These are phyloP conservation scores for Pseudomyrmex gracilis DNA, from an alignment of 1,140 invertebrate genomes.

Conservation along the genomic window DNA sequence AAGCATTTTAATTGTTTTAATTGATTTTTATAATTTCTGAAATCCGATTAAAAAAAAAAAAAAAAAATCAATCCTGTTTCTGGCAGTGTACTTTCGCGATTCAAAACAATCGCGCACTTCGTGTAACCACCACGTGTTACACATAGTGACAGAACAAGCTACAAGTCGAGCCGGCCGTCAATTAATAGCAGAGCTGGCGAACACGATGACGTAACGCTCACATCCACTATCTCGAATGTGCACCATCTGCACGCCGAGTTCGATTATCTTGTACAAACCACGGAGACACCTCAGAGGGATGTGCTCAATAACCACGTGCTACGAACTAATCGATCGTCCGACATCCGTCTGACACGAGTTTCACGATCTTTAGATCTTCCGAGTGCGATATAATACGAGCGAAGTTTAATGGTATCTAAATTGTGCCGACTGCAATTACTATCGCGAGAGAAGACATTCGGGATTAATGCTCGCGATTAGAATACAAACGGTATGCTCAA, in stretches of 20 bases:
- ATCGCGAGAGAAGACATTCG: neutral
- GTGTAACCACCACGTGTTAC: neutral
- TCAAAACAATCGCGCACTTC: slow-evolving; percentile 1
- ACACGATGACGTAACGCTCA: slow-evolving; percentile 41
- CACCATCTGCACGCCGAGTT: slow-evolving; percentile 29
- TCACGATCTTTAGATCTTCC: neutral
- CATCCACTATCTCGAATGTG: slow-evolving; percentile 36
- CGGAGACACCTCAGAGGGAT: slow-evolving; percentile 19
- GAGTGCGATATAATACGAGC: too few species aligned
- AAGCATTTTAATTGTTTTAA: neutral
- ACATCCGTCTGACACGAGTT: slow-evolving; percentile 24
- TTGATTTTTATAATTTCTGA: neutral
- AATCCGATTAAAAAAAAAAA: neutral
- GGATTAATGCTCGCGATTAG: neutral
- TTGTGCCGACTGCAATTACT: slow-evolving; percentile 1
- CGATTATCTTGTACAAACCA: slow-evolving; percentile 52
- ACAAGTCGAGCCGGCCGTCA: slow-evolving; percentile 2
- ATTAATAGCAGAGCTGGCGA: slow-evolving; percentile 15
- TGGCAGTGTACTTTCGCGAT: slow-evolving; percentile 1
- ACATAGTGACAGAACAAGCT: neutral
- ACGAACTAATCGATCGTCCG: slow-evolving; percentile 43
- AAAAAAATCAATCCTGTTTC: neutral
- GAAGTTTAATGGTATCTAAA: neutral
- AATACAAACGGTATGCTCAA: neutral
- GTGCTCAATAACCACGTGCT: slow-evolving; percentile 37